Conservation (phyloP, 1,140 invertebrate genomes). For the Lepidostoma basale region DNA sequence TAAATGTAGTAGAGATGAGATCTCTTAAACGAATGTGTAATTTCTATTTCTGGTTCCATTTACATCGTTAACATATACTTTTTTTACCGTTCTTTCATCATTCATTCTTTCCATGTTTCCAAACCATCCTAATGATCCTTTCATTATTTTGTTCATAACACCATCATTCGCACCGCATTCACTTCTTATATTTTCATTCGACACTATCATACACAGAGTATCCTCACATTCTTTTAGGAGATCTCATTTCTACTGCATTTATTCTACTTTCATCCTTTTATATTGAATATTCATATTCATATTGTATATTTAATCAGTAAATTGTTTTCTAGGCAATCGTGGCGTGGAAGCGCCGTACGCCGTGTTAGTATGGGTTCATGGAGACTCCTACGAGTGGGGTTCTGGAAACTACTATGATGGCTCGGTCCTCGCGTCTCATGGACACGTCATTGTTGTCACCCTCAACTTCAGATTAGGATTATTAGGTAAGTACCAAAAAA, state of each 20-base stretch:
- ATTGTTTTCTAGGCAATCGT: constrained; percentile 65
- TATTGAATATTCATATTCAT: not conserved
- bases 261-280: not conserved
- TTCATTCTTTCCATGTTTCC: too few relatives aligned
- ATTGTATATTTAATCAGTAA: not conserved
- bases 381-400: constrained; percentile 85
- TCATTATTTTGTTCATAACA: too few relatives aligned
- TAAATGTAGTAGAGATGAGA: too few relatives aligned
- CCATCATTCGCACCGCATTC: too few relatives aligned
- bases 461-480: constrained; percentile 89
- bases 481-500: constrained; percentile 75
- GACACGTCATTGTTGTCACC: constrained; percentile 87
- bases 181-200: too few relatives aligned
- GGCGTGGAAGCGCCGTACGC: constrained; percentile 78
- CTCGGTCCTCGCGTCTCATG: constrained; percentile 83
- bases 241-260: not conserved
- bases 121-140: too few relatives aligned
- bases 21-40: too few relatives aligned
- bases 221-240: not conserved
- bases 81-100: too few relatives aligned
- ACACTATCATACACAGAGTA: too few relatives aligned
- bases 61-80: too few relatives aligned
- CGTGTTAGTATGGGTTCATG: constrained; percentile 80
- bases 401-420: constrained; percentile 86
- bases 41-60: too few relatives aligned